phyloP scores from a whole-genome alignment of 2,888 invertebrate species.

The Cylindroiulus punctatus region DNA sequence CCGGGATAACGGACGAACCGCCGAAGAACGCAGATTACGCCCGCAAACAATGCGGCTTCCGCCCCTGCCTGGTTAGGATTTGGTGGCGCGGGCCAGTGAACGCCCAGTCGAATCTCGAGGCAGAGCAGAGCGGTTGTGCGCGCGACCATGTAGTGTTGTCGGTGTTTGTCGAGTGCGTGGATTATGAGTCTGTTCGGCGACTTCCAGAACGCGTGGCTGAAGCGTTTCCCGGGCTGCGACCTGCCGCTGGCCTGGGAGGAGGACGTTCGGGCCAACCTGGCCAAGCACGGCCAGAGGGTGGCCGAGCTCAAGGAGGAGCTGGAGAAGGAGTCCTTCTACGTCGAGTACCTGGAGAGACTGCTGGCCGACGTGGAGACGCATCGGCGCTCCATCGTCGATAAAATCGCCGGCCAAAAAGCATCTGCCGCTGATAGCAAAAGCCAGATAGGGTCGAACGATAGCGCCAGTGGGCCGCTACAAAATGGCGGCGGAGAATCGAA shows the following conservation, averaged over 20 bases:
- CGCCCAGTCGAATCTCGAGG: too few relatives aligned
- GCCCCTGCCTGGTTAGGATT: neutral
- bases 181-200: slow-evolving; percentile 85
- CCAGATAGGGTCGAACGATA: neutral
- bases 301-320: slow-evolving; percentile 82
- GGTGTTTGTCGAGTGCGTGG: neutral
- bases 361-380: slow-evolving; percentile 86
- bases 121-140: too few relatives aligned
- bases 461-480: neutral
- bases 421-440: neutral
- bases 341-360: slow-evolving; percentile 85
- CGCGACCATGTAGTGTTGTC: neutral
- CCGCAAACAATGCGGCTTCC: too few relatives aligned
- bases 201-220: slow-evolving; percentile 91
- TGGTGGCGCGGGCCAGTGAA: neutral
- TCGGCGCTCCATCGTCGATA: slow-evolving; percentile 69
- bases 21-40: too few relatives aligned
- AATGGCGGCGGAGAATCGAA: neutral
- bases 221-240: slow-evolving; percentile 89
- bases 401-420: neutral
- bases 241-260: slow-evolving; percentile 90
- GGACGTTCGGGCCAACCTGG: slow-evolving; percentile 88
- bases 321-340: slow-evolving; percentile 90
- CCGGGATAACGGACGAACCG: too few relatives aligned
- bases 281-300: slow-evolving; percentile 89